Base-by-base conservation (phyloP, 2,888 invertebrate genomes). In the Mythimna albipuncta region DNA sequence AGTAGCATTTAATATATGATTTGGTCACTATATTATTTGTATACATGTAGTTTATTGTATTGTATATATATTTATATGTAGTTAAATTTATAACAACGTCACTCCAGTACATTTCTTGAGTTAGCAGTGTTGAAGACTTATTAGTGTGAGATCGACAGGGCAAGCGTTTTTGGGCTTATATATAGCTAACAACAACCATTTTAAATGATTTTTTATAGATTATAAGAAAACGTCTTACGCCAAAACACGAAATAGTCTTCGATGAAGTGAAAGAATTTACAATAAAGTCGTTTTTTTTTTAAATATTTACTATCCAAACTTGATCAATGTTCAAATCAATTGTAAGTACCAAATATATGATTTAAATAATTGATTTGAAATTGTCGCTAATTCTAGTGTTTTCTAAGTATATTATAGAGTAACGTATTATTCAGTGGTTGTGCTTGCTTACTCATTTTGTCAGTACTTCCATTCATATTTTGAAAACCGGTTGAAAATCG, bases 341-440 rank as follows among this genome's bases (percentile, higher is more conserved):
- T 69, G 59, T 69, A 62, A 67, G 66, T 80, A 80, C 73, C 80
- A 80, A 81, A 80, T 80, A 73, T 72, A 76, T 69, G 57, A 64
- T 72, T 79, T 64, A 50, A 65, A 69, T 66, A 21, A 65, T 68
- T 77, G 58, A 50, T 71, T 80, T 74, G 55, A 59, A 74, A 71
- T 68, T 70, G 44, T 77, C 70, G 47, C 26, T 71, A 74, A 68
- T 64, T 67, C 10, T 81, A 71, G 66, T 59, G 55, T 71, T 66
- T 72, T 70, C 47, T 79, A 73, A 66, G 50, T 67, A 72, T 73
- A 61, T 72, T 69, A 66, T 64, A 79, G 38, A 74, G 38, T 69
- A 62, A 69, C 68, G 74, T 84, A 79, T 73, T 80, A 78, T 84
- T 72, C 75, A 77, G 81, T 86, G 89, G 89, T 89, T 89, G 89